These are phyloP conservation scores for Dascillus cervinus DNA, from an alignment of 2,888 invertebrate species.

Conservation along the genomic window DNA sequence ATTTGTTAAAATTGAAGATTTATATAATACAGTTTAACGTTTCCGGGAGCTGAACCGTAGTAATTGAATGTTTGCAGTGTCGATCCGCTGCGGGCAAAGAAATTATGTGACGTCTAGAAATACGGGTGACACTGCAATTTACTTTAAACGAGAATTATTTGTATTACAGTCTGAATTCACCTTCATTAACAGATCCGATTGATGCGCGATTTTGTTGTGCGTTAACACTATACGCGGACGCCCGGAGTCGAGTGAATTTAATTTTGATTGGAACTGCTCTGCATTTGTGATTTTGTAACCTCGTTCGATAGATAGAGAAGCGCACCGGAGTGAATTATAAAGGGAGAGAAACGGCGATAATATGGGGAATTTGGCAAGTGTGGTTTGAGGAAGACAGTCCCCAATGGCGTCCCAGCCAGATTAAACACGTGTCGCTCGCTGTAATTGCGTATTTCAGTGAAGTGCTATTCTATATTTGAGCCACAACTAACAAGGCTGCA, in stretches of 20 bases:
- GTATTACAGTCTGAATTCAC: too few relatives aligned
- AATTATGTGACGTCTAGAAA: slow-evolving; percentile 4
- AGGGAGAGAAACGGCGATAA: slow-evolving; percentile 11
- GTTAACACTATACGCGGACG: too few relatives aligned
- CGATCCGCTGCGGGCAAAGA: slow-evolving; percentile 6
- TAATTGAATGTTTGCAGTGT: slow-evolving; percentile 9
- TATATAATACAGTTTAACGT: slow-evolving; percentile 7
- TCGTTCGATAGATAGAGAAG: neutral
- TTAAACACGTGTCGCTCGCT: slow-evolving; percentile 13
- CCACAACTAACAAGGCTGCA: too few relatives aligned
- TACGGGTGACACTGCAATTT: slow-evolving; percentile 5
- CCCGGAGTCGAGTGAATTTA: too few relatives aligned
- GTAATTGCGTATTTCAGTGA: slow-evolving; percentile 12
- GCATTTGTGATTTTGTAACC: neutral
- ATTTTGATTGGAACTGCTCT: too few relatives aligned
- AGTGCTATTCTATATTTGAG: slow-evolving; percentile 8
- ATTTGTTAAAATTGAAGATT: slow-evolving; percentile 6
- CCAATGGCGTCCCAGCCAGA: slow-evolving; percentile 10
- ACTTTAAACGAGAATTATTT: slow-evolving; percentile 1
- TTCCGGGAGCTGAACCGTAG: slow-evolving; percentile 6
- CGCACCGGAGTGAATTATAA: neutral
- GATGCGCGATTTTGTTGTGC: too few relatives aligned
- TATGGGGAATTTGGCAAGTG: slow-evolving; percentile 12
- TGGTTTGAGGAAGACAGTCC: slow-evolving; percentile 9
- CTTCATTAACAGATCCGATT: too few relatives aligned